A percentile compares a stretch with the other conserved stretches of the same genome.
These are phyloP conservation scores for Tinamus guttatus DNA, from an alignment of 2,113 vertebrate genomes.

Conservation along the genomic window DNA sequence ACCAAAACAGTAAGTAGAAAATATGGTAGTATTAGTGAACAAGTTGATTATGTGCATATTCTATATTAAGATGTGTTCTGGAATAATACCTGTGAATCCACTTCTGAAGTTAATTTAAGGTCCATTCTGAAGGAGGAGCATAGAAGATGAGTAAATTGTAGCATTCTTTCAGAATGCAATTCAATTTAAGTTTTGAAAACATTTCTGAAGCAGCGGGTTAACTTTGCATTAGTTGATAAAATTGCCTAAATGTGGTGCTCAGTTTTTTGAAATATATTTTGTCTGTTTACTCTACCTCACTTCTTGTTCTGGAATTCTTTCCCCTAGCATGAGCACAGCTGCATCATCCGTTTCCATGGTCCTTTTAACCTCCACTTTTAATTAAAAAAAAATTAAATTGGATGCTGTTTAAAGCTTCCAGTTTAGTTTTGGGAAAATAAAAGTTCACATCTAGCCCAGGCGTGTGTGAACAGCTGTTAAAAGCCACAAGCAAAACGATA, in stretches of 20 bases:
- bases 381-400: slow-evolving; percentile 74
- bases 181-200: slow-evolving; percentile 3
- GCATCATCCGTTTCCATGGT: slow-evolving; percentile 51
- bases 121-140: not conserved
- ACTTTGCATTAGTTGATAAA: slow-evolving; percentile 37
- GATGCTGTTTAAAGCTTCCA: slow-evolving; percentile 65
- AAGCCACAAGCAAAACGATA: slow-evolving; percentile 68
- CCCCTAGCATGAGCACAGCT: slow-evolving; percentile 59
- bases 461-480: slow-evolving; percentile 72
- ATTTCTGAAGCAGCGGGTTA: slow-evolving; percentile 15
- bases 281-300: slow-evolving; percentile 61
- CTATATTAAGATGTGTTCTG: not conserved
- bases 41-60: not conserved
- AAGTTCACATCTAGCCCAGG: slow-evolving; percentile 68
- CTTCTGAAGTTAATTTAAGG: slow-evolving; percentile 14
- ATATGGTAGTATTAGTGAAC: not conserved
- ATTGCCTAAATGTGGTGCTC: not conserved
- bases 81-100: not conserved
- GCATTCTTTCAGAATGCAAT: not conserved
- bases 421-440: slow-evolving; percentile 64
- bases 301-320: slow-evolving; percentile 64
- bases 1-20: not conserved
- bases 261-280: slow-evolving; percentile 38
- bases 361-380: slow-evolving; percentile 67
- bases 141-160: not conserved